These are phyloP conservation scores for Lagopus leucura DNA, from an alignment of 2,113 vertebrate genomes.

Conservation along the genomic window DNA sequence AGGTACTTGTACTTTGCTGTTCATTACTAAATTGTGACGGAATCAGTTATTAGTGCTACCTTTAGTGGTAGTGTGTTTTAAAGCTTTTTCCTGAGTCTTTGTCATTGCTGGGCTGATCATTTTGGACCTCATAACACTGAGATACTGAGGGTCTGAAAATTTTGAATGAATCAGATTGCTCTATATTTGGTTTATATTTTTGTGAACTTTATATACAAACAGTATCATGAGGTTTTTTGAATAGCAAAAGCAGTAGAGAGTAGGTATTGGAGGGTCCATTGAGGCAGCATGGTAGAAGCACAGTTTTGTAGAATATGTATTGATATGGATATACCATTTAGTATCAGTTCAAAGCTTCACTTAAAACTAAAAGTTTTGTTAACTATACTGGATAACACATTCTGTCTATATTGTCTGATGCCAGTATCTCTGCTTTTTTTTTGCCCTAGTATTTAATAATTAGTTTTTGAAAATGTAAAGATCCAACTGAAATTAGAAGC, in stretches of 20 bases:
- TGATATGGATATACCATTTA: not conserved
- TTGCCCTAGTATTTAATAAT: not conserved
- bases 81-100: not conserved
- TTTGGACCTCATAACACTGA: not conserved
- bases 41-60: not conserved
- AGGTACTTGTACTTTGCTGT: not conserved
- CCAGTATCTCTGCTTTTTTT: not conserved
- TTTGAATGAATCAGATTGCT: not conserved
- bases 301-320: rapidly evolving
- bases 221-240: not conserved
- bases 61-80: not conserved
- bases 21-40: not conserved
- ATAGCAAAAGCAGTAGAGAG: not conserved
- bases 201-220: not conserved
- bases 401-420: not conserved
- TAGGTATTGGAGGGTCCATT: not conserved
- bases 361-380: not conserved
- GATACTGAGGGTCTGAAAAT: not conserved
- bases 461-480: not conserved
- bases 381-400: not conserved
- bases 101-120: not conserved
- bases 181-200: not conserved
- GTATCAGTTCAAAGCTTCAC: not conserved
- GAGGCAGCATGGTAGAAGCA: not conserved
- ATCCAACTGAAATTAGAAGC: not conserved